These are phyloP conservation scores for Peribatodes rhomboidaria DNA, from an alignment of 2,888 invertebrate species.

Conservation along the genomic window DNA sequence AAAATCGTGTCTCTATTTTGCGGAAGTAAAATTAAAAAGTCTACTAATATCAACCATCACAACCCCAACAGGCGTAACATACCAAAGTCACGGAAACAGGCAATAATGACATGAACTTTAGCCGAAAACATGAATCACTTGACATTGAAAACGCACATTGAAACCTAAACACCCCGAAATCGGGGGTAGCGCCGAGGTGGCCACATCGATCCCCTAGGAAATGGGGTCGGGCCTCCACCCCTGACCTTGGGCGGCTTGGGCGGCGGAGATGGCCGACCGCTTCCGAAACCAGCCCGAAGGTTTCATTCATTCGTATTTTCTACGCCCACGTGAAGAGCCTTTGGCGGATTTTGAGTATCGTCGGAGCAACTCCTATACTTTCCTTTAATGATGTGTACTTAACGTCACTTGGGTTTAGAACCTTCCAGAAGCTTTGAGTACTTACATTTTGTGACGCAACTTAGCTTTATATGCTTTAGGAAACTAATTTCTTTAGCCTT, in stretches of 20 bases:
- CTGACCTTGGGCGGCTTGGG: slow-evolving; percentile 76
- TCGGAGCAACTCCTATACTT: slow-evolving; percentile 46
- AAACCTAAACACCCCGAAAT: slow-evolving; percentile 69
- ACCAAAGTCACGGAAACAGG: slow-evolving; percentile 70
- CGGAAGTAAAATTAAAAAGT: slow-evolving; percentile 34
- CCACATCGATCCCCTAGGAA: slow-evolving; percentile 84
- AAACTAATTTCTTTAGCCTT: background rate
- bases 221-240: slow-evolving; percentile 71
- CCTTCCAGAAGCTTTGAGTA: slow-evolving; percentile 37
- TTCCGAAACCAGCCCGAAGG: slow-evolving; percentile 69
- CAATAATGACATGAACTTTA: slow-evolving; percentile 69
- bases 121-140: slow-evolving; percentile 73
- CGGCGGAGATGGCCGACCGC: slow-evolving; percentile 66
- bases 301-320: slow-evolving; percentile 74
- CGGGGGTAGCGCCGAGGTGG: slow-evolving; percentile 71
- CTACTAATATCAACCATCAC: slow-evolving; percentile 41
- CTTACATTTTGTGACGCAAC: slow-evolving; percentile 30
- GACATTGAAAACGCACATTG: slow-evolving; percentile 82
- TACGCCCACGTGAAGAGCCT: slow-evolving; percentile 58
- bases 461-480: slow-evolving; percentile 11
- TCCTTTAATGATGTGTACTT: slow-evolving; percentile 60
- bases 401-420: slow-evolving; percentile 48
- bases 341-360: slow-evolving; percentile 56
- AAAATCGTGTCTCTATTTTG: background rate
- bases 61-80: slow-evolving; percentile 55